phyloP scores from a whole-genome alignment of 2,888 invertebrate genomes.

The Serripes groenlandicus region DNA sequence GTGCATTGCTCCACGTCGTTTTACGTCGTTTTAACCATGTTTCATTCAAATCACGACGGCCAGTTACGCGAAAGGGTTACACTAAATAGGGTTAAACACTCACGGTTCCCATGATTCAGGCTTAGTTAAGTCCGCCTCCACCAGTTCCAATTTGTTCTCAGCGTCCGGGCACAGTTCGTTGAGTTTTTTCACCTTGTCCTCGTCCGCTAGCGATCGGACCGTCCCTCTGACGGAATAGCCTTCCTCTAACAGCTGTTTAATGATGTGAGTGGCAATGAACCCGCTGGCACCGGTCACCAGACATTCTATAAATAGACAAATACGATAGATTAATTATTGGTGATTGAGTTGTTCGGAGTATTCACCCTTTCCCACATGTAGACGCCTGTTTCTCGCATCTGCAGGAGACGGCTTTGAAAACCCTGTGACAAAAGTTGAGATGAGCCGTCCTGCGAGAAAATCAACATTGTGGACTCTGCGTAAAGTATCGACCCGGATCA shows the following conservation, averaged over 20 bases:
- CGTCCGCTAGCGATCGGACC: constrained; percentile 86
- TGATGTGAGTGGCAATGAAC: constrained; percentile 87
- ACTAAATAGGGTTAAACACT: too few species aligned
- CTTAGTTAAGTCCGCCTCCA: constrained; percentile 87
- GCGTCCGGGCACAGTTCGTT: constrained; percentile 85
- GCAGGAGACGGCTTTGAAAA: background rate
- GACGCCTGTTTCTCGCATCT: background rate
- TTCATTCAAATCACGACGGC: too few species aligned
- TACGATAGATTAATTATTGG: background rate
- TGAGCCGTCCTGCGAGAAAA: too few species aligned
- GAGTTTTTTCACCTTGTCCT: constrained; percentile 83
- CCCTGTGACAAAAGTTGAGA: too few species aligned
- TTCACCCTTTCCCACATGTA: background rate
- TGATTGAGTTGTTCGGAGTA: background rate
- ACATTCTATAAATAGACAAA: constrained; percentile 77
- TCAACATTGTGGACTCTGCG: background rate
- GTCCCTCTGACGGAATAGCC: constrained; percentile 88
- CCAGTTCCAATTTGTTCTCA: constrained; percentile 86
- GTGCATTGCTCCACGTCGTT: too few species aligned
- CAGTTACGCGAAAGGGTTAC: too few species aligned
- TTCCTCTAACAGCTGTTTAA: constrained; percentile 87
- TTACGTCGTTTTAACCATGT: too few species aligned
- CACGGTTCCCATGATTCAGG: constrained; percentile 85
- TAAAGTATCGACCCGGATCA: background rate
- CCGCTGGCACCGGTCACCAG: constrained; percentile 88